Conservation (phyloP, 2,797 vertebrate species). For the Lepus oiostolus region DNA sequence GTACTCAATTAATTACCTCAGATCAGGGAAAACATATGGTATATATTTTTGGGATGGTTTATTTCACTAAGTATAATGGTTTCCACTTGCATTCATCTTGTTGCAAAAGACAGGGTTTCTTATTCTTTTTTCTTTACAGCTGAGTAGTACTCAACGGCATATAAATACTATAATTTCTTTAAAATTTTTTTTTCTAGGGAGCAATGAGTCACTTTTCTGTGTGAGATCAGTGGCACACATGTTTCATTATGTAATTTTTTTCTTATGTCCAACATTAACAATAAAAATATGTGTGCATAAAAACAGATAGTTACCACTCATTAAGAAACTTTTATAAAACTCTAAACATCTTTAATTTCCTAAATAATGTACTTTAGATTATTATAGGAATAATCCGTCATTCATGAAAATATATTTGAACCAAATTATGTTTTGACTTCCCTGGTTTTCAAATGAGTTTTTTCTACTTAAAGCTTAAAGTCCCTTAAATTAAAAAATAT, state of each 20-base stretch:
- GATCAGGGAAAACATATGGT: no score
- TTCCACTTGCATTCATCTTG: no score
- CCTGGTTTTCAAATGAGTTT: neutral
- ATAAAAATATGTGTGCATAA: neutral
- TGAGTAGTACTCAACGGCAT: no score
- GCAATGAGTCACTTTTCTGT: neutral
- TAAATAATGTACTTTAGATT: neutral
- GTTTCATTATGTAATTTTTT: neutral
- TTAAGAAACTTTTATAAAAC: neutral
- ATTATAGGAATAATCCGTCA: neutral
- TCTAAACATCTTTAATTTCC: neutral
- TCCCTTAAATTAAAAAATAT: neutral
- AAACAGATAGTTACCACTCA: neutral
- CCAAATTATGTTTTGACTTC: neutral
- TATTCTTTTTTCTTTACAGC: no score
- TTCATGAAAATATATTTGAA: neutral
- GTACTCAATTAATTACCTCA: no score
- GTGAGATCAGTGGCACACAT: neutral
- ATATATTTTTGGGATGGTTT: no score
- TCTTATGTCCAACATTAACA: neutral
- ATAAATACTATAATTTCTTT: no score
- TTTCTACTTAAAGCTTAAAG: neutral
- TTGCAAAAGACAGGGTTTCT: no score
- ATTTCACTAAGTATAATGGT: no score
- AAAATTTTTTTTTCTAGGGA: no score